These are phyloP conservation scores for Drosophila mimetica DNA, from an alignment of 2,888 invertebrate genomes.

Conservation along the genomic window DNA sequence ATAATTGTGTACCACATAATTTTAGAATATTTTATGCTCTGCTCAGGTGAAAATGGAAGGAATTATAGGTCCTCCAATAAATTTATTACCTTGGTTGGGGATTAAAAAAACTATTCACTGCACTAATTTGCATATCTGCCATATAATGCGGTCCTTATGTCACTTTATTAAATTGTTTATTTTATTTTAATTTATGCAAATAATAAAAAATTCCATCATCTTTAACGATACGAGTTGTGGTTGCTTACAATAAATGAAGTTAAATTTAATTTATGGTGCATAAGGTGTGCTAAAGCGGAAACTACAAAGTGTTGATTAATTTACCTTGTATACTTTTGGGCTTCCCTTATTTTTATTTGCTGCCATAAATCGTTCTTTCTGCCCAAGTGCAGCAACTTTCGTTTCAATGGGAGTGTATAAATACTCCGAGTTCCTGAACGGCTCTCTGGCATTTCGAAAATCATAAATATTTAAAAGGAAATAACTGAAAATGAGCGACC, in stretches of 20 bases:
- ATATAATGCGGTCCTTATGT: not conserved
- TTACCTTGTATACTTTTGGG: not conserved
- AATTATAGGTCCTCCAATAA: not conserved
- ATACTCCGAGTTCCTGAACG: constrained; percentile 42
- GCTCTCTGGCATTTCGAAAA: constrained; percentile 66
- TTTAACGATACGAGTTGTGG: not conserved
- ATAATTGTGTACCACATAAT: not conserved
- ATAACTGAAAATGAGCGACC: constrained; percentile 56
- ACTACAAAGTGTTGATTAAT: not conserved
- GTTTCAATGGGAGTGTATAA: constrained; percentile 35
- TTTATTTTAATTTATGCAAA: constrained; percentile 6
- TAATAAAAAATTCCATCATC: not conserved
- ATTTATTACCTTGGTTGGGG: not conserved
- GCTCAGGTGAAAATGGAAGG: not conserved
- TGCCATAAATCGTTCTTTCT: not conserved
- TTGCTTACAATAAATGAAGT: not conserved
- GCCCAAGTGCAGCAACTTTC: constrained; percentile 4
- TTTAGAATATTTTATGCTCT: not conserved
- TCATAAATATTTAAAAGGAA: constrained; percentile 73
- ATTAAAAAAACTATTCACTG: not conserved
- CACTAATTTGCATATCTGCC: constrained; percentile 12
- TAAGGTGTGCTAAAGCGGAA: not conserved
- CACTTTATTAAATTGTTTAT: not conserved
- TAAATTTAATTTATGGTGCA: not conserved
- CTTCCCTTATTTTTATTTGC: not conserved